Evolutionary conservation across 2,797 vertebrate species (phyloP).

Genomic region (Hypotaenidia philippensis): DNA sequence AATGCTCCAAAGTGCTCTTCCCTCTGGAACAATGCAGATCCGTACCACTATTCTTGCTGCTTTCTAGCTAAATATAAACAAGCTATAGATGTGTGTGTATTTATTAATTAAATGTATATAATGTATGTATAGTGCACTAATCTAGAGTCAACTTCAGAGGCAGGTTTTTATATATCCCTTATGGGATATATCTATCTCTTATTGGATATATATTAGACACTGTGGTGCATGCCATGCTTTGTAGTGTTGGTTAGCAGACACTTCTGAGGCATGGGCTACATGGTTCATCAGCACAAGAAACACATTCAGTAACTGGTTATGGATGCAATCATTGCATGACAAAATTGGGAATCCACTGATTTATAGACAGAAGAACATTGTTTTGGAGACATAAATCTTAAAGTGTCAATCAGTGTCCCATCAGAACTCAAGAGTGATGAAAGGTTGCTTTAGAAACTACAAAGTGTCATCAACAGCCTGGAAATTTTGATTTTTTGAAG

Average conservation of each 20-base stretch:
- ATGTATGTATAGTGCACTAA: rapidly evolving
- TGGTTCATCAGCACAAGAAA: background rate
- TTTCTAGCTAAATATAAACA: background rate
- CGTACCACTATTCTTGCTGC: rapidly evolving
- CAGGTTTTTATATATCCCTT: background rate
- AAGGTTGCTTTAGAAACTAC: background rate
- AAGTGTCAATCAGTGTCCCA: background rate
- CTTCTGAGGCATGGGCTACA: background rate
- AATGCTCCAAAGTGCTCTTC: background rate
- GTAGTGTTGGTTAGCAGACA: background rate
- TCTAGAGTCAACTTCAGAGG: background rate
- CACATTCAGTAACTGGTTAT: rapidly evolving
- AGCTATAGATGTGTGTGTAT: background rate
- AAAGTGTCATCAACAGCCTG: background rate
- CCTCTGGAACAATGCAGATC: background rate
- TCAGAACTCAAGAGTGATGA: background rate
- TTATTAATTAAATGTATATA: background rate
- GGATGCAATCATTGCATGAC: background rate
- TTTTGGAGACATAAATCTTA: background rate
- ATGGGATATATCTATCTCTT: background rate
- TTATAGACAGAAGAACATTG: background rate
- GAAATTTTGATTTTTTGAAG: background rate
- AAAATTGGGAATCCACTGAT: background rate
- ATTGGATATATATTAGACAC: background rate
- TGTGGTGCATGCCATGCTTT: background rate